Evolutionary conservation across 2,888 invertebrate species (phyloP).

Genomic region (Scaptomyza flava): DNA sequence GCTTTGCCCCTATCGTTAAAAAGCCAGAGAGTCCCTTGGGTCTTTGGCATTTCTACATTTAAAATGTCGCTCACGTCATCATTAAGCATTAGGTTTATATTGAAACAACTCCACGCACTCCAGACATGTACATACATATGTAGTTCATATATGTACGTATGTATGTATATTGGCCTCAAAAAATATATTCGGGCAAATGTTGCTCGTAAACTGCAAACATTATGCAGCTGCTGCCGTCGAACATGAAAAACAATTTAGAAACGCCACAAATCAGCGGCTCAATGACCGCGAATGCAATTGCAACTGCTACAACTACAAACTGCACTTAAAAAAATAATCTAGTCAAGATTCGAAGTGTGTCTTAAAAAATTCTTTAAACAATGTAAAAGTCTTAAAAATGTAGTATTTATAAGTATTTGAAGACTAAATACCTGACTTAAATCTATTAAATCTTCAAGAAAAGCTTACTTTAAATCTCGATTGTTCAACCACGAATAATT

Average conservation of each 20-base stretch:
- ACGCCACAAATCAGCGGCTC: conserved; percentile 78
- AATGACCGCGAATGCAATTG: conserved; percentile 72
- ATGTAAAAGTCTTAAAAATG: no score
- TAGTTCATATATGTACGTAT: no score
- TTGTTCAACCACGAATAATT: not conserved
- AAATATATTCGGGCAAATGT: conserved; percentile 33
- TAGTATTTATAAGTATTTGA: no score
- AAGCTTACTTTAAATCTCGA: not conserved
- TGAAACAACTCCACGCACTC: conserved; percentile 5
- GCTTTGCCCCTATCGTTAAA: conserved; percentile 26
- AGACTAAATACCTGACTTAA: no score
- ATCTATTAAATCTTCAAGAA: no score
- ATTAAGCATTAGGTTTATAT: not conserved
- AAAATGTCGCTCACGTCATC: conserved; percentile 39
- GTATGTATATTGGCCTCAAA: conserved; percentile 16
- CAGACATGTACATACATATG: not conserved
- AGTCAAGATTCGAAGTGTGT: no score
- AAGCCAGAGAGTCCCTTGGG: not conserved
- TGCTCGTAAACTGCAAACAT: conserved; percentile 68
- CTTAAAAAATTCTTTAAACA: no score
- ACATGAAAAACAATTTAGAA: conserved; percentile 78
- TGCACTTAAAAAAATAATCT: conserved; percentile 2
- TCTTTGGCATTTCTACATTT: no score
- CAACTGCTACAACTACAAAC: conserved; percentile 24
- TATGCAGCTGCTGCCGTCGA: conserved; percentile 74